phyloP scores from a whole-genome alignment of 2,888 invertebrate species.

The Melangyna quadrimaculata region DNA sequence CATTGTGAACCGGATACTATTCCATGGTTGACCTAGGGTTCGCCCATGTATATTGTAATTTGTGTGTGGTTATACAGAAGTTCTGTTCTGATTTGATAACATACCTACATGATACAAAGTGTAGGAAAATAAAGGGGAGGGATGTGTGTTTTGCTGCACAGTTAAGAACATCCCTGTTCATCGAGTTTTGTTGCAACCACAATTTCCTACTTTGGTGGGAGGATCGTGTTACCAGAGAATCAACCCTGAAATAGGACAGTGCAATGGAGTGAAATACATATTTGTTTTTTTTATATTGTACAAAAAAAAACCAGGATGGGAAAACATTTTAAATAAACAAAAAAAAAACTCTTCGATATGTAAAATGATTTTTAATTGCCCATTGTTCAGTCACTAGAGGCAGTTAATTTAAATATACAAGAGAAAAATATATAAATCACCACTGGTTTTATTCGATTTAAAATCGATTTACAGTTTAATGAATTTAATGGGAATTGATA shows the following conservation, averaged over 20 bases:
- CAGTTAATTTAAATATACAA: slow-evolving; percentile 1
- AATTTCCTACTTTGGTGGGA: background rate
- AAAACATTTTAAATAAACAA: background rate
- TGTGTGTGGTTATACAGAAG: background rate
- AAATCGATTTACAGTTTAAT: slow-evolving; percentile 9
- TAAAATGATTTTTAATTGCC: slow-evolving; percentile 13
- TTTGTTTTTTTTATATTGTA: background rate
- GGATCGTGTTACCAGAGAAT: background rate
- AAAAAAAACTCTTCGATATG: background rate
- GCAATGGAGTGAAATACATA: background rate
- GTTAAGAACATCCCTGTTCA: background rate
- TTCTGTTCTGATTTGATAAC: background rate
- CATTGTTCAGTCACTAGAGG: background rate
- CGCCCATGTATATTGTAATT: slow-evolving; percentile 31
- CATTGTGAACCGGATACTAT: slow-evolving; percentile 47
- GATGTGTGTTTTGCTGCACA: background rate
- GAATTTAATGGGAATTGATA: background rate
- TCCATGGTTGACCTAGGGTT: slow-evolving; percentile 51
- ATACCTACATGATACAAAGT: no score
- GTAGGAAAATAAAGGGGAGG: background rate
- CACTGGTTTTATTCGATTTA: background rate
- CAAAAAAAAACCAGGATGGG: background rate
- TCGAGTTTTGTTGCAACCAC: slow-evolving; percentile 8
- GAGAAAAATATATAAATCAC: background rate
- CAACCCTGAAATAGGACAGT: background rate